These are phyloP conservation scores for Siniperca scherzeri DNA, from an alignment of 2,797 vertebrate species.

Conservation along the genomic window DNA sequence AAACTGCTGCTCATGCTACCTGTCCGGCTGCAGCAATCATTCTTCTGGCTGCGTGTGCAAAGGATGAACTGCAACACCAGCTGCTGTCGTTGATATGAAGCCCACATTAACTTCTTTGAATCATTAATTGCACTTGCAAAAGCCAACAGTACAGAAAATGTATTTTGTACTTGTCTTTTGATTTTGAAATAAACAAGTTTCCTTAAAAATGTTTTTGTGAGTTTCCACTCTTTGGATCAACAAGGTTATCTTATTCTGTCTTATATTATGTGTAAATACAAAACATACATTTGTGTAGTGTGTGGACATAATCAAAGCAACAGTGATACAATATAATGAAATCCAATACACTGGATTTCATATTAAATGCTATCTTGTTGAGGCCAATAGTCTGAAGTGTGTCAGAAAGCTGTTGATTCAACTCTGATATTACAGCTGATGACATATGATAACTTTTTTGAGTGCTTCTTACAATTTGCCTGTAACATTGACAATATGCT, in stretches of 20 bases:
- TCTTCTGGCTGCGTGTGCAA: not conserved
- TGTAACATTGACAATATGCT: too few species aligned
- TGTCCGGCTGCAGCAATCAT: not conserved
- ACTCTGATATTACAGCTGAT: too few species aligned
- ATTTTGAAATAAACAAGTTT: not conserved
- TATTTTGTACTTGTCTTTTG: not conserved
- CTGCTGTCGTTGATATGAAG: not conserved
- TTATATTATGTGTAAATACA: not conserved
- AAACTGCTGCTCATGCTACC: not conserved
- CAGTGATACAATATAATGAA: too few species aligned
- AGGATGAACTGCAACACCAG: not conserved
- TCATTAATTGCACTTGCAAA: not conserved
- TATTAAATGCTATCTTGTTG: too few species aligned
- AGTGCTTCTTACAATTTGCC: too few species aligned
- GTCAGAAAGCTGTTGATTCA: too few species aligned
- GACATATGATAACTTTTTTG: too few species aligned
- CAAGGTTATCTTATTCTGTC: not conserved
- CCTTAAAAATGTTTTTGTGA: not conserved
- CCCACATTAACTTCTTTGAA: not conserved
- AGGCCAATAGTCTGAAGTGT: too few species aligned
- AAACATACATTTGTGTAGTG: not conserved
- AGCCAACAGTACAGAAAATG: not conserved
- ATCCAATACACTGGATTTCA: too few species aligned
- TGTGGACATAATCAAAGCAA: too few species aligned
- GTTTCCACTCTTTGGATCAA: not conserved